Evolutionary conservation across 2,113 vertebrate species (phyloP).

Genomic region (Reinhardtius hippoglossoides): DNA sequence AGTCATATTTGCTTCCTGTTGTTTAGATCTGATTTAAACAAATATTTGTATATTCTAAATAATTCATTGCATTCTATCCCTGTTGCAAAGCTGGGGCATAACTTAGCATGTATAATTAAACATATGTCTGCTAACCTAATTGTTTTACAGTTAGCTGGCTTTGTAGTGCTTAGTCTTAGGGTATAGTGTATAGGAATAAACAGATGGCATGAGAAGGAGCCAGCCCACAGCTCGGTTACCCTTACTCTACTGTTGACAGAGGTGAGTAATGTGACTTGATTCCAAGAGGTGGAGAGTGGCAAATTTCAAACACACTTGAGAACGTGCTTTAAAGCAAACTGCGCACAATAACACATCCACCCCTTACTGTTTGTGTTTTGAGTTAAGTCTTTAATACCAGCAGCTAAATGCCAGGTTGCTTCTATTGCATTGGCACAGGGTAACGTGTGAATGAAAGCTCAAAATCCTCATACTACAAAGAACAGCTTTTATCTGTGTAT

Average conservation of each 20-base stretch:
- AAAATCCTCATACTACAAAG: conserved; percentile 19
- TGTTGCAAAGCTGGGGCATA: conserved; percentile 50
- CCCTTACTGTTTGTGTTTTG: conserved; percentile 44
- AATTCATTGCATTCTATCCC: conserved; percentile 51
- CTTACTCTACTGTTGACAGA: conserved; percentile 55
- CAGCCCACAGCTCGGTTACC: conserved; percentile 26
- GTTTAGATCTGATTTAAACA: conserved; percentile 60
- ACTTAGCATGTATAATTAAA: conserved; percentile 73
- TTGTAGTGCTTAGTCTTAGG: conserved; percentile 64
- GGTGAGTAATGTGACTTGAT: conserved; percentile 38
- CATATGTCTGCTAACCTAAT: conserved; percentile 75
- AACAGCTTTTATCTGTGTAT: conserved; percentile 8
- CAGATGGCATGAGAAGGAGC: conserved; percentile 45
- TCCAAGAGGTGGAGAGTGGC: conserved; percentile 37
- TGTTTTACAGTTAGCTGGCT: conserved; percentile 71
- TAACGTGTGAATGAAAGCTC: conserved; percentile 25
- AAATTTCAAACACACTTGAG: conserved; percentile 60
- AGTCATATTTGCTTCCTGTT: conserved; percentile 59
- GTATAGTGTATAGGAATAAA: conserved; percentile 44
- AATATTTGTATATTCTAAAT: conserved; percentile 67
- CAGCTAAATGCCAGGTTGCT: conserved; percentile 30
- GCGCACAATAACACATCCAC: conserved; percentile 10
- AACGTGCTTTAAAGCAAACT: conserved; percentile 48
- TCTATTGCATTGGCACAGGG: conserved; percentile 10
- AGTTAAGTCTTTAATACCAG: conserved; percentile 36